Evolutionary conservation across 2,113 vertebrate genomes (phyloP).

Genomic region (Spea bombifrons): DNA sequence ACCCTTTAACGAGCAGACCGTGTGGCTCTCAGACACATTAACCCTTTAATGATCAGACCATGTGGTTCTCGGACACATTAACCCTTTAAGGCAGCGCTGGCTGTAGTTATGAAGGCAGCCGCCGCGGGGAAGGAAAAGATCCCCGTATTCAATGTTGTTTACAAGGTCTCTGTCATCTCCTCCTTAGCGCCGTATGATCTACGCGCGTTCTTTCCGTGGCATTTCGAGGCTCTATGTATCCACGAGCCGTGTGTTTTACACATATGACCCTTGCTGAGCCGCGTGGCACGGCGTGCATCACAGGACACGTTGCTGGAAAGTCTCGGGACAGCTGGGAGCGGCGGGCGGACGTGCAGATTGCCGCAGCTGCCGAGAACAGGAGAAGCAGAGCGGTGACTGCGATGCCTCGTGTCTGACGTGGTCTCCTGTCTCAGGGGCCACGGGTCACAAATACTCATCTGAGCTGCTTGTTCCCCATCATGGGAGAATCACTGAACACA

Average conservation of each 20-base stretch:
- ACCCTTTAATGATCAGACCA: not conserved
- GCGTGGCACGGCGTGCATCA: not conserved
- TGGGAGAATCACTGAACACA: too few relatives aligned
- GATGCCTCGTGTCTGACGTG: not conserved
- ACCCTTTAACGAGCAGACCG: not conserved
- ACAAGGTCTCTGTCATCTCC: too few relatives aligned
- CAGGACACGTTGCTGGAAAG: not conserved
- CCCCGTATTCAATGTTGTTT: too few relatives aligned
- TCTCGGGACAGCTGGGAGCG: not conserved
- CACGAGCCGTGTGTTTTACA: too few relatives aligned
- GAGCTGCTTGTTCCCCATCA: too few relatives aligned
- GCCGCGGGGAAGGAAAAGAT: too few relatives aligned
- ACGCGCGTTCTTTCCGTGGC: too few relatives aligned
- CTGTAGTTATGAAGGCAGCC: too few relatives aligned
- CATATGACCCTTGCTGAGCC: not conserved
- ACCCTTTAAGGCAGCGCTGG: not conserved
- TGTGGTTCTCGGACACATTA: not conserved
- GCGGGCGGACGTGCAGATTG: not conserved
- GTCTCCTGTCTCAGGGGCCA: not conserved
- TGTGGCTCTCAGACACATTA: not conserved
- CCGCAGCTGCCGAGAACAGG: constrained; percentile 3
- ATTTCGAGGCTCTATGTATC: too few relatives aligned
- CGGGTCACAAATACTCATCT: not conserved
- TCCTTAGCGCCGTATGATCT: too few relatives aligned
- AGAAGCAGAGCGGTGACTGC: not conserved